Evolutionary conservation across 2,797 vertebrate species (phyloP).

Genomic region (Rallus crepitans): DNA sequence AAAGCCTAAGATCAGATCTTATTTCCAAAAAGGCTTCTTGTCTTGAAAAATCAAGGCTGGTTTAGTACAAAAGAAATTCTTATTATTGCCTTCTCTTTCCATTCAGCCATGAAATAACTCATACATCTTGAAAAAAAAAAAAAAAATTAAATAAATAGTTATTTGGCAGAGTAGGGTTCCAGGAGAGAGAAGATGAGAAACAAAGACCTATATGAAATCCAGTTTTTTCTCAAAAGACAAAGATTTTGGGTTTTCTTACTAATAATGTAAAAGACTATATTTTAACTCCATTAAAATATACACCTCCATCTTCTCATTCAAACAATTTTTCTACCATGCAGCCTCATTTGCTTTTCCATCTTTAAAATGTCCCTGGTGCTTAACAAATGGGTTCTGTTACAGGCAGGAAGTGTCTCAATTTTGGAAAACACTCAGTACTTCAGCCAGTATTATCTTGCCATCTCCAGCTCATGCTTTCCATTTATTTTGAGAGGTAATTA

Average conservation of each 20-base stretch:
- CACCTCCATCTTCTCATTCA: not conserved
- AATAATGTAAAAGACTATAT: not conserved
- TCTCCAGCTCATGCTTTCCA: not conserved
- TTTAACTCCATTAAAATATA: not conserved
- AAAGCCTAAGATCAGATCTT: not conserved
- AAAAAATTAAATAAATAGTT: not conserved
- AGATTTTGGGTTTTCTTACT: not conserved
- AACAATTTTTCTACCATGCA: not conserved
- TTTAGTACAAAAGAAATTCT: not conserved
- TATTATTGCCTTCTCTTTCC: not conserved
- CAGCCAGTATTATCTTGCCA: not conserved
- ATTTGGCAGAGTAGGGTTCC: not conserved
- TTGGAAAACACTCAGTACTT: not conserved
- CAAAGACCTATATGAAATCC: not conserved
- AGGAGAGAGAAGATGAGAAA: not conserved
- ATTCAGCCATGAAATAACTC: not conserved
- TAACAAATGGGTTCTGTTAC: not conserved
- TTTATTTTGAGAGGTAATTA: not conserved
- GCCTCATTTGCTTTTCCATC: not conserved
- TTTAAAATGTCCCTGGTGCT: not conserved
- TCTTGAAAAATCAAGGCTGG: not conserved
- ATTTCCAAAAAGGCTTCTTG: not conserved
- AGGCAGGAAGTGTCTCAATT: not conserved
- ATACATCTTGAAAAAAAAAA: not conserved
- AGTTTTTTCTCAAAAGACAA: not conserved